Conservation (phyloP, 2,113 vertebrate species). For the Ardeotis arabs region DNA sequence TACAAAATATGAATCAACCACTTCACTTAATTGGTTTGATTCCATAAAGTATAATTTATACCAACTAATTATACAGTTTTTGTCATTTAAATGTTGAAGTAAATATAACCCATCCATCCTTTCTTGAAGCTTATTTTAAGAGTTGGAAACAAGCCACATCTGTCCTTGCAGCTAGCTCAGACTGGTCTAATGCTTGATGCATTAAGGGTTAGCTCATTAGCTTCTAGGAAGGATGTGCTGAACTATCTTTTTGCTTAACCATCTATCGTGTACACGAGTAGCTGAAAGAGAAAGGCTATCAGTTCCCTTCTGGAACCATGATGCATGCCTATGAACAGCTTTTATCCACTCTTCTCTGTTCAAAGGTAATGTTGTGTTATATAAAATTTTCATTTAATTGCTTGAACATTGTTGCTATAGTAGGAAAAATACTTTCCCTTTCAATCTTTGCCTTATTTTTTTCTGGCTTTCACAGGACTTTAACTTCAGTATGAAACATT, state of each 20-base stretch:
- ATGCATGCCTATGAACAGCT: not conserved
- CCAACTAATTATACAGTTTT: constrained; percentile 7
- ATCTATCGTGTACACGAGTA: not conserved
- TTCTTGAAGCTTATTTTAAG: constrained; percentile 19
- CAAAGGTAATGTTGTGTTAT: not conserved
- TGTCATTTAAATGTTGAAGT: constrained; percentile 55
- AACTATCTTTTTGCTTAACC: not conserved
- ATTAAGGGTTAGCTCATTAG: not conserved
- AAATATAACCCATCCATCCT: constrained; percentile 41
- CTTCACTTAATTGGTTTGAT: constrained; percentile 63
- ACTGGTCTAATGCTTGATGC: not conserved
- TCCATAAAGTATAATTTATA: constrained; percentile 50
- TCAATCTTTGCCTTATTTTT: not conserved
- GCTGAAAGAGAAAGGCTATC: not conserved
- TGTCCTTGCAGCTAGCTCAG: not conserved
- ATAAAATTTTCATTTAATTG: not conserved
- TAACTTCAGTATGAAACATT: not conserved
- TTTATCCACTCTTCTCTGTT: not conserved
- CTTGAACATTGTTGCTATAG: not conserved
- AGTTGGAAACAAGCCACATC: not conserved
- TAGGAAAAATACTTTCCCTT: not conserved
- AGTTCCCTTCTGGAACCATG: not conserved
- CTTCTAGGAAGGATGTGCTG: not conserved
- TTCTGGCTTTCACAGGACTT: not conserved
- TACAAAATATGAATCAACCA: constrained; percentile 26